Conservation (phyloP, 2,113 vertebrate species). For the Leptodactylus fuscus region DNA sequence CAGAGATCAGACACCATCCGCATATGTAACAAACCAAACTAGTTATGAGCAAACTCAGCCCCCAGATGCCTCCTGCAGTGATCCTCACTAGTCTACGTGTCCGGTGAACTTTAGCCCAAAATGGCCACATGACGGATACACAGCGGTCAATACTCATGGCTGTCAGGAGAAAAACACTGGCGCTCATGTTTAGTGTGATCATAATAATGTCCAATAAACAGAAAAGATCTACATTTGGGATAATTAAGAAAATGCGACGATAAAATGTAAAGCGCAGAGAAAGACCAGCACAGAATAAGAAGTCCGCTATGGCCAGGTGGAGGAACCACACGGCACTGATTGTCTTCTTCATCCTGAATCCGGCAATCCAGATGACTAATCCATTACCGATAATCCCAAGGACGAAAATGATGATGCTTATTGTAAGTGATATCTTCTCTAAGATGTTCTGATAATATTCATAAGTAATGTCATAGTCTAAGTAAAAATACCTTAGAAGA, state of each 20-base stretch:
- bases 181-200: background rate
- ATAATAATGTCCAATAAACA: background rate
- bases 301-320: background rate
- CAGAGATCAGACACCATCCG: background rate
- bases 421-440: too few species aligned
- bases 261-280: too few species aligned
- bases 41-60: background rate
- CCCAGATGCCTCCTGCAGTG: background rate
- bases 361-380: too few species aligned
- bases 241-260: background rate
- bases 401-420: too few species aligned
- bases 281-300: background rate
- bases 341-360: too few species aligned
- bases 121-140: background rate
- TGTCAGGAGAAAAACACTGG: background rate
- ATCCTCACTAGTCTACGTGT: background rate
- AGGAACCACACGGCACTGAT: too few species aligned
- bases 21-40: background rate
- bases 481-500: too few species aligned
- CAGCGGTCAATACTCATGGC: conserved; percentile 8
- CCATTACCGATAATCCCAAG: too few species aligned
- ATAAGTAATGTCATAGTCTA: too few species aligned
- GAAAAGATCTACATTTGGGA: background rate
- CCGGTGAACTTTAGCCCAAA: background rate
- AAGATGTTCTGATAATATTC: too few species aligned